These are phyloP conservation scores for Rhynchotus rufescens DNA, from an alignment of 2,797 vertebrate species.

Conservation along the genomic window DNA sequence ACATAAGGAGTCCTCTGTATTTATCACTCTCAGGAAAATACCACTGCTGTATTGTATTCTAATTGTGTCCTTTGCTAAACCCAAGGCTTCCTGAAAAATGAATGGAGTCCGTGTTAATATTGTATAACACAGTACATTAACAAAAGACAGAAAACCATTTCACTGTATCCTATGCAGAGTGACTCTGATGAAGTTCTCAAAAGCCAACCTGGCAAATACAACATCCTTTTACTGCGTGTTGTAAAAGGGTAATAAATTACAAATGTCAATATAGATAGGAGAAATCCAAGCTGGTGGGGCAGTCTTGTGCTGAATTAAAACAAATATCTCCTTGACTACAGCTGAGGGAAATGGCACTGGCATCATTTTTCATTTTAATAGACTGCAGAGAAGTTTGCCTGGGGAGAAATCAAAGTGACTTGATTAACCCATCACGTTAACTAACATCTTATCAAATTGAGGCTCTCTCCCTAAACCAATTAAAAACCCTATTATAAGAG, in stretches of 20 bases:
- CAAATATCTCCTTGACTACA: constrained; percentile 31
- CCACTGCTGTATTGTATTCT: not conserved
- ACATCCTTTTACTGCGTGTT: not conserved
- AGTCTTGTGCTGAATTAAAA: constrained; percentile 54
- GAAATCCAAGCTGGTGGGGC: constrained; percentile 40
- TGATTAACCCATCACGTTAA: constrained; percentile 56
- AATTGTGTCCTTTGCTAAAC: not conserved
- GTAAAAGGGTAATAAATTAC: constrained; percentile 44
- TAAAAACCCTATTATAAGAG: constrained; percentile 15
- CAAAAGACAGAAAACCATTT: not conserved
- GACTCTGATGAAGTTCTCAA: not conserved
- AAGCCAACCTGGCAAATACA: constrained; percentile 14
- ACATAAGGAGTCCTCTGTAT: not conserved
- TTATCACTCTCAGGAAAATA: not conserved
- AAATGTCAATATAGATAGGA: constrained; percentile 10
- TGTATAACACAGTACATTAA: constrained; percentile 24
- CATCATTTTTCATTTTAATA: constrained; percentile 69
- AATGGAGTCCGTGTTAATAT: not conserved
- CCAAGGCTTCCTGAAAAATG: not conserved
- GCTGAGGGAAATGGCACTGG: constrained; percentile 31
- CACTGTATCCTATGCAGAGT: not conserved
- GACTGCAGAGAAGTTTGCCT: constrained; percentile 47
- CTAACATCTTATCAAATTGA: constrained; percentile 44
- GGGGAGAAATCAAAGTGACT: constrained; percentile 65
- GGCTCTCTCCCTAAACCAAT: constrained; percentile 40